phyloP scores from a whole-genome alignment of 2,113 vertebrate genomes.

The Silurus meridionalis region DNA sequence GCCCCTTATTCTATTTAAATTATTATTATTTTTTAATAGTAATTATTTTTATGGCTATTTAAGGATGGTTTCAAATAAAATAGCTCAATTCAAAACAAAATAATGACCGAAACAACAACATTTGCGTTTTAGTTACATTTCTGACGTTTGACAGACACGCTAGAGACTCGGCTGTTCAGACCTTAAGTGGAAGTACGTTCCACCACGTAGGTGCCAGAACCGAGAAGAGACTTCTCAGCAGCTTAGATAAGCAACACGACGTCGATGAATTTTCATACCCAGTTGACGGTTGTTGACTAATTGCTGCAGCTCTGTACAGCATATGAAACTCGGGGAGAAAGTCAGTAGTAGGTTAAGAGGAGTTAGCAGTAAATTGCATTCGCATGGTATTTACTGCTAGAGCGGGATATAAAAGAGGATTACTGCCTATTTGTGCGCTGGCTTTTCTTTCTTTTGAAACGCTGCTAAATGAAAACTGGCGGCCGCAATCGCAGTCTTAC shows the following conservation, averaged over 20 bases:
- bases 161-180: too few relatives aligned
- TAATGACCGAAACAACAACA: too few relatives aligned
- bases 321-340: background rate
- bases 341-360: conserved; percentile 3
- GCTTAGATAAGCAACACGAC: background rate
- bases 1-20: background rate
- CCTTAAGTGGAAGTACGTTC: too few relatives aligned
- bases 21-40: background rate
- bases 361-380: conserved; percentile 30
- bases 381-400: conserved; percentile 38
- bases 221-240: too few relatives aligned
- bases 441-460: conserved; percentile 45
- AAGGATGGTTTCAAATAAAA: background rate
- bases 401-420: conserved; percentile 41
- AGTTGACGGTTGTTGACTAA: background rate
- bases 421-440: conserved; percentile 40
- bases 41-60: background rate
- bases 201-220: too few relatives aligned
- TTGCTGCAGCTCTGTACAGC: background rate
- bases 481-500: conserved; percentile 12
- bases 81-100: background rate
- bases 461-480: conserved; percentile 45
- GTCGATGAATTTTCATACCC: too few relatives aligned
- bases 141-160: too few relatives aligned
- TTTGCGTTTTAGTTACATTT: too few relatives aligned